Base-by-base conservation (phyloP, 2,113 vertebrate species). In the Fulmarus glacialis region DNA sequence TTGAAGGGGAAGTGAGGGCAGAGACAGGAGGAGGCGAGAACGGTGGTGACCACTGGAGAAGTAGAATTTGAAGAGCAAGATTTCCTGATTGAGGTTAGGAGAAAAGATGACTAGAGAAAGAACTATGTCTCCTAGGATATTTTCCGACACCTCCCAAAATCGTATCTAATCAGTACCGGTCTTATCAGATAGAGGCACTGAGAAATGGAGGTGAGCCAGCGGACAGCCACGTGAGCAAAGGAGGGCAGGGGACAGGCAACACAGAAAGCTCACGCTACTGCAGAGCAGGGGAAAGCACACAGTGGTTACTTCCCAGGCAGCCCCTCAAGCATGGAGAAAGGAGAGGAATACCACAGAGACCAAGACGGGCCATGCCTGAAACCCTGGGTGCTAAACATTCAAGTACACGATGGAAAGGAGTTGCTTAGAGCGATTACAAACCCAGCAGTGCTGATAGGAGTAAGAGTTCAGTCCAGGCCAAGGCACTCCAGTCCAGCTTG, bases 1-100 rank as follows among this genome's bases (percentile, higher is more conserved):
- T 74, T 77, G 36, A 97, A 95, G 70, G 66, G 78, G 94, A 97
- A 96, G 77, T 67, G 22, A 85, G 34, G 87, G 43, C 66, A 95
- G 52, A 83, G 60, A 56, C 52, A 94, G 59, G 23, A 96, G 80
- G 43, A 89, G 89, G 50, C 1, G 2, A 94, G 68, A 93, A 82
- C 6, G 2, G 58, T 79, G 70, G 83, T 95, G 87, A 68, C 68
- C 92, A 56, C 40, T 58, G 48, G 56, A 93, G 58, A 92, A 94
- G 78, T 22, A 93, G 62, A 91, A 87, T 89, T 62, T 79, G 87
- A 93, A 95, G 56, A 94, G 38, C 73, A 82, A 94, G 77, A 55
- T 74, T 89, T 93, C 77, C 71, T 4, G 1, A 43, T 12, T 66
- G n/a, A 80, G 43, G 36, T 87, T 75, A 88, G 36, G 72, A 92